Evolutionary conservation across 2,888 invertebrate genomes (phyloP), one percentile per base, ranked within the genome.

Genomic region (Oscheius onirici): DNA sequence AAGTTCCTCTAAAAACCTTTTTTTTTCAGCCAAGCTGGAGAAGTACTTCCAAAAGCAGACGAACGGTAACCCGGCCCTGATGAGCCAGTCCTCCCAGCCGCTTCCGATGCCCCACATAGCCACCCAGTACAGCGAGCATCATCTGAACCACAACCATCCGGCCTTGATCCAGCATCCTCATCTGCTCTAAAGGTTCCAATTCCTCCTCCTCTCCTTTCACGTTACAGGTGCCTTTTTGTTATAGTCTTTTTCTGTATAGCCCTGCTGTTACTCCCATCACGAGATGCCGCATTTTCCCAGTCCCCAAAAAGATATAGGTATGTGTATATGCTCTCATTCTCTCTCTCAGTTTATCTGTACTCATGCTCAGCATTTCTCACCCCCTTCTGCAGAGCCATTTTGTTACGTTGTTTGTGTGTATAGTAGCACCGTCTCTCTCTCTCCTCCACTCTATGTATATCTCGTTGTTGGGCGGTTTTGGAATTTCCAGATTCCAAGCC

Each of bases 31-130:
- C 28, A 87, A 87, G 74, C 78, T 87, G 57, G 87, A 87, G 79
- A 88, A 87, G 73, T 88, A 87, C 72, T 87, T 87, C 77, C 83
- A 85, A 26, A 87, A 88, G 63, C 69, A 60, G 34, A 57, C 61
- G 28, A 67, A 70, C 49, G 34, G 26, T 3, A 28, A 28, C 8
- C 34, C 26, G 24, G 58, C 60, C 41, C 41, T 60, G 43, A 8
- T 44, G 8, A 17, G 41, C 24, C 60, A 60, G 44, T 10, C 22
- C 5, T 43, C 60, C 20, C 43, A 60, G 20, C 58, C 58, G 40
- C 41, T 60, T 17, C 24, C 24, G 15, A 46, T 46, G 63, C 63
- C 26, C 1, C 63, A 63, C 26, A 22, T 28, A 13, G 24, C 58
- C 28, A 34, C 20, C 13, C 41, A 61, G 17, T 61, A 58, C 41